phyloP scores from a whole-genome alignment of 2,113 vertebrate genomes.

The Boulengeromyrus knoepffleri region DNA sequence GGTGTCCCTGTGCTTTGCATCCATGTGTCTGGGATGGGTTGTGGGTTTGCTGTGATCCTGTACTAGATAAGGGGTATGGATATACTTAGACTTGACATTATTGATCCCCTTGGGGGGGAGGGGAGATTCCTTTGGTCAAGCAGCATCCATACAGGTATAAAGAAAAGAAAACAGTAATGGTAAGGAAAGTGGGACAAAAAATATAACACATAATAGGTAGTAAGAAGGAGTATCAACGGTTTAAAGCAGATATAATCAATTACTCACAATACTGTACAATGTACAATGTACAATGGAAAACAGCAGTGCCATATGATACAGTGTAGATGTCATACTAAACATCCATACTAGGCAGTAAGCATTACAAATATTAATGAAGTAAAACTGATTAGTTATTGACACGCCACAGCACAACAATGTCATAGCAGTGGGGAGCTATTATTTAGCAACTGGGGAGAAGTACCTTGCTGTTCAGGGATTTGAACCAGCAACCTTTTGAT shows the following conservation, averaged over 20 bases:
- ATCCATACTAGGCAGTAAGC: background rate
- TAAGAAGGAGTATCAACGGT: background rate
- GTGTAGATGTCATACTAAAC: background rate
- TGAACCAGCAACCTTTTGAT: too few relatives aligned
- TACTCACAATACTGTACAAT: background rate
- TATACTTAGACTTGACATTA: background rate
- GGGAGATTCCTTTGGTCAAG: background rate
- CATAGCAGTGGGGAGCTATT: too few relatives aligned
- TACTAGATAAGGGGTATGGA: background rate
- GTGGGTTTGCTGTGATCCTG: background rate
- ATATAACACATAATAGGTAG: background rate
- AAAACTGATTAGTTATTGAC: too few relatives aligned
- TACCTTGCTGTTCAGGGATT: too few relatives aligned
- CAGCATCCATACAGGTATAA: background rate
- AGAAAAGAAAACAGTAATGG: background rate
- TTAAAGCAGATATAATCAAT: background rate
- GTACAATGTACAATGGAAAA: background rate
- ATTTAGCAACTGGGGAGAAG: too few relatives aligned
- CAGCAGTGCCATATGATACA: background rate
- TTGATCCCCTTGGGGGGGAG: background rate
- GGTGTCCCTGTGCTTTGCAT: background rate
- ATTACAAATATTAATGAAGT: background rate
- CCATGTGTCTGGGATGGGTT: background rate
- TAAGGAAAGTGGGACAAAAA: background rate
- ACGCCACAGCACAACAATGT: too few relatives aligned